These are phyloP conservation scores for Porites australiensis DNA, from an alignment of 64 coral and sea anemone genomes.

Conservation along the genomic window DNA sequence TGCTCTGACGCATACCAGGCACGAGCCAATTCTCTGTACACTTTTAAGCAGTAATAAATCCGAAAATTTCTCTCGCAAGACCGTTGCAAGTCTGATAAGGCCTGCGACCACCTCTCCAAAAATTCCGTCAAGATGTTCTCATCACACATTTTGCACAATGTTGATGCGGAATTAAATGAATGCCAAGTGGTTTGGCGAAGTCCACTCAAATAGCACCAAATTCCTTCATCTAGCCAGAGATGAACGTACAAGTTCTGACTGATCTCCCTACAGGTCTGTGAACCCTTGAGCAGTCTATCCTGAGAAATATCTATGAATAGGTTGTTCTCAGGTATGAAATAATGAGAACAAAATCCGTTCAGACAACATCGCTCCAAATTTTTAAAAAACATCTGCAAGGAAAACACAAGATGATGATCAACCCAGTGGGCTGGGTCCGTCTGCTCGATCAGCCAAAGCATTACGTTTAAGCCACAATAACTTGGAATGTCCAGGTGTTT, in stretches of 20 bases:
- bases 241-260: background rate
- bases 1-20: slow-evolving; percentile 13
- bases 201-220: slow-evolving; percentile 22
- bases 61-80: slow-evolving; percentile 18
- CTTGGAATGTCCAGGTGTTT: background rate
- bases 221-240: slow-evolving; percentile 6
- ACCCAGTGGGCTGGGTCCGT: slow-evolving; percentile 1
- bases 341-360: slow-evolving; percentile 18
- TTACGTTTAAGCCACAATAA: slow-evolving; percentile 21
- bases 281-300: slow-evolving; percentile 10
- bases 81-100: background rate
- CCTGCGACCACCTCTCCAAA: background rate
- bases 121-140: background rate
- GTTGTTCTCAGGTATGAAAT: slow-evolving; percentile 21
- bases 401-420: slow-evolving; percentile 5
- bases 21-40: slow-evolving; percentile 15
- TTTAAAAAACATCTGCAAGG: slow-evolving; percentile 9
- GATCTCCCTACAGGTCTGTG: background rate
- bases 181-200: background rate
- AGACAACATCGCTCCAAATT: slow-evolving; percentile 17
- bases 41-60: slow-evolving; percentile 19
- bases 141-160: slow-evolving; percentile 5
- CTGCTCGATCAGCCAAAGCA: slow-evolving; percentile 11
- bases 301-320: background rate
- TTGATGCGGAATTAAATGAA: slow-evolving; percentile 1